These are phyloP conservation scores for Belonocnema kinseyi DNA, from an alignment of 1,140 invertebrate genomes.

Conservation along the genomic window DNA sequence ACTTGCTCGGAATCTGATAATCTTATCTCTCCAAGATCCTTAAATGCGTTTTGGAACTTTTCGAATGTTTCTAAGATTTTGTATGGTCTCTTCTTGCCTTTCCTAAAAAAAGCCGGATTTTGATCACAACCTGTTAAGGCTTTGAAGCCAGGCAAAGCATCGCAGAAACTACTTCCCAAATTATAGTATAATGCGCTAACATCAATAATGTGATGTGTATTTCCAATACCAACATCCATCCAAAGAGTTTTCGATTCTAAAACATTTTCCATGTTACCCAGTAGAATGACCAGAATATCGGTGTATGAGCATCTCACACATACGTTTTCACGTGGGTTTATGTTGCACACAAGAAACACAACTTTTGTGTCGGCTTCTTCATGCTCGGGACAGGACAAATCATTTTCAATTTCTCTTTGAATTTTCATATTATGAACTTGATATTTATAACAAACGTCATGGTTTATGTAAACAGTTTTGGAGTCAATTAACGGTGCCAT, in stretches of 20 bases:
- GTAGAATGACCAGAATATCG: conserved; percentile 57
- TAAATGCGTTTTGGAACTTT: too few relatives aligned
- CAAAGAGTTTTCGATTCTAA: conserved; percentile 35
- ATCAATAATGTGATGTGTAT: conserved; percentile 37
- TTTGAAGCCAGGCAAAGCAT: conserved; percentile 51
- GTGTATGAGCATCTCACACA: conserved; percentile 46
- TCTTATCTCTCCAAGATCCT: too few relatives aligned
- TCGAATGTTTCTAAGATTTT: too few relatives aligned
- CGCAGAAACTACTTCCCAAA: conserved; percentile 42
- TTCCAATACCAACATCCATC: conserved; percentile 35
- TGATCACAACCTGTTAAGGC: conserved; percentile 41
- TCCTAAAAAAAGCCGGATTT: conserved; percentile 44
- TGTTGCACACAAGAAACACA: conserved; percentile 58
- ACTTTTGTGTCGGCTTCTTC: conserved; percentile 50
- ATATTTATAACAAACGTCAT: conserved; percentile 49
- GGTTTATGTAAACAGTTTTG: conserved; percentile 56
- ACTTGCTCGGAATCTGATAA: too few relatives aligned
- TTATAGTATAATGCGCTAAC: conserved; percentile 43
- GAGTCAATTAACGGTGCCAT: conserved; percentile 50
- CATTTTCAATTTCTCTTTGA: conserved; percentile 42
- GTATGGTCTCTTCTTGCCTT: conserved; percentile 42
- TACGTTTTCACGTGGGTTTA: conserved; percentile 44
- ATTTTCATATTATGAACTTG: conserved; percentile 44
- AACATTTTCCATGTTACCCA: conserved; percentile 51
- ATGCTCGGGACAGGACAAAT: conserved; percentile 51